phyloP scores from a whole-genome alignment of 2,797 vertebrate genomes.

The Rhabdomys pumilio region DNA sequence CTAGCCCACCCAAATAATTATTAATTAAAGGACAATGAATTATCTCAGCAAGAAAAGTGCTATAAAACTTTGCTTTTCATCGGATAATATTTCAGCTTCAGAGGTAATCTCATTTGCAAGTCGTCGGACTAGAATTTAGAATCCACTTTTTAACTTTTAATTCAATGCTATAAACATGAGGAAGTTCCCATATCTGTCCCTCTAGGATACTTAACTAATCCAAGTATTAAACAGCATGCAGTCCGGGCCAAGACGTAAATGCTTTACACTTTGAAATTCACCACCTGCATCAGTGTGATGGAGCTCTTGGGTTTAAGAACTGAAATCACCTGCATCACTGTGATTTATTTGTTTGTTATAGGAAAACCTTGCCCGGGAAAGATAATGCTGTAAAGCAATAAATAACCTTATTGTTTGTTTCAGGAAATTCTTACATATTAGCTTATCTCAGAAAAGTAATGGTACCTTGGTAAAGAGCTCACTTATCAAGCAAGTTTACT shows the following conservation, averaged over 20 bases:
- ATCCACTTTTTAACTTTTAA: not conserved
- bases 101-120: conserved; percentile 18
- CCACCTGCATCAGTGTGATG: not conserved
- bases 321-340: conserved; percentile 15
- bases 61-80: conserved; percentile 16
- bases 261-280: conserved; percentile 27
- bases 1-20: not conserved
- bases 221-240: not conserved
- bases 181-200: conserved; percentile 34
- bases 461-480: conserved; percentile 54
- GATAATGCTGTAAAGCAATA: conserved; percentile 66
- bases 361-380: conserved; percentile 67
- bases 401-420: conserved; percentile 69
- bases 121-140: conserved; percentile 46
- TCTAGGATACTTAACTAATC: conserved; percentile 51
- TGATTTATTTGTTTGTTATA: conserved; percentile 75
- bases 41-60: not conserved
- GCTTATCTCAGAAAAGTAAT: conserved; percentile 67
- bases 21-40: conserved; percentile 33
- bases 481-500: conserved; percentile 50
- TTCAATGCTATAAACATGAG: conserved; percentile 19
- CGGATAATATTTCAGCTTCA: not conserved
- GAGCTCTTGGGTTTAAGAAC: conserved; percentile 45
- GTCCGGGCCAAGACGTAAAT: conserved; percentile 24
- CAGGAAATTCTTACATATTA: conserved; percentile 58